phyloP scores from a whole-genome alignment of 92 coral and sea anemone species.

The Parazoanthus swiftii region DNA sequence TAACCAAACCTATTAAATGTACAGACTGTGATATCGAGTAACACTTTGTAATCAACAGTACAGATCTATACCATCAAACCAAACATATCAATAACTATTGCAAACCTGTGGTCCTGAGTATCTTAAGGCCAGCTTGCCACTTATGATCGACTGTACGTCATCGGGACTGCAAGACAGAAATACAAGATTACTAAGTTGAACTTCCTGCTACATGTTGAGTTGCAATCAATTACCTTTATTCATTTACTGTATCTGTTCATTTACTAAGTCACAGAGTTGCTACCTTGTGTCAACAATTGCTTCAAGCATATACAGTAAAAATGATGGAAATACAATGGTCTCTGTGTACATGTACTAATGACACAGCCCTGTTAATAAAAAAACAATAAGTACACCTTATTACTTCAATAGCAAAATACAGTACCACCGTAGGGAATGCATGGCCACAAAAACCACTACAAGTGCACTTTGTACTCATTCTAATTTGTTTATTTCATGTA shows the following conservation, averaged over 20 bases:
- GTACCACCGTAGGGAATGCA: no score
- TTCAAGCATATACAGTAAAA: background rate
- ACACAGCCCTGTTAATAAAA: no score
- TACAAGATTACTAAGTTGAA: background rate
- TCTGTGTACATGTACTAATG: no score
- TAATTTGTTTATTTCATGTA: no score
- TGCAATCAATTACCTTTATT: background rate
- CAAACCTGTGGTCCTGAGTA: constrained; percentile 95
- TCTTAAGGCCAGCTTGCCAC: constrained; percentile 91
- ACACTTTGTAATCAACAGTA: background rate
- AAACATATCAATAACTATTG: background rate
- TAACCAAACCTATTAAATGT: background rate
- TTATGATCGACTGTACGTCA: constrained; percentile 97
- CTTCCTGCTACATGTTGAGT: background rate
- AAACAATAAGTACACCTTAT: no score
- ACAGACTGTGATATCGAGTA: background rate
- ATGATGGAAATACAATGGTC: no score
- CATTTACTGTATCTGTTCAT: no score
- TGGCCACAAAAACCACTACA: no score
- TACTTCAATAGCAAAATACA: no score
- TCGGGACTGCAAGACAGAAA: constrained; percentile 74
- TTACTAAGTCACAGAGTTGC: background rate
- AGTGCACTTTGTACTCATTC: no score
- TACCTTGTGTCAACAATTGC: no score
- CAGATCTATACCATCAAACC: background rate